Conservation (phyloP, 2,888 invertebrate genomes). For the Portevinia maculata region DNA sequence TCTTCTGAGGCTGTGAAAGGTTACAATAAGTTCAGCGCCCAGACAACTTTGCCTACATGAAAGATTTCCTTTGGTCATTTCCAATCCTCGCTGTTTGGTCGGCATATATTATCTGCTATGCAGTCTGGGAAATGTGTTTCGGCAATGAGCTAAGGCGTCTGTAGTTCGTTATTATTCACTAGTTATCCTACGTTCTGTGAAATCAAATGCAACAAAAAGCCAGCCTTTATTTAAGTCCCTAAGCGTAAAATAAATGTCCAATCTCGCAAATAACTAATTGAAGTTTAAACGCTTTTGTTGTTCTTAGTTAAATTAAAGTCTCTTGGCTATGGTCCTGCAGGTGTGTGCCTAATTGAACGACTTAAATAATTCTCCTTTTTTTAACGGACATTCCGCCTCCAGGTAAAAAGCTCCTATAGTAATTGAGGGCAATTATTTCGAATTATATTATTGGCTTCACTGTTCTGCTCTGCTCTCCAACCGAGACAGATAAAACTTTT, state of each 20-base stretch:
- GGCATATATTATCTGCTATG: too few species aligned
- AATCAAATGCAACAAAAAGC: too few species aligned
- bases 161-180: too few species aligned
- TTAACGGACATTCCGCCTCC: constrained; percentile 11
- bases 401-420: not conserved
- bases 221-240: not conserved
- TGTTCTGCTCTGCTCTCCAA: constrained; percentile 35
- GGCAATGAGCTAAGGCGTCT: too few species aligned
- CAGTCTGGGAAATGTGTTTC: too few species aligned
- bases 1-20: too few species aligned
- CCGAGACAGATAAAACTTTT: constrained; percentile 32
- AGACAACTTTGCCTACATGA: too few species aligned
- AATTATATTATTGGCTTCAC: constrained; percentile 47
- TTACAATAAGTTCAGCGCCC: too few species aligned
- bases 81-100: too few species aligned
- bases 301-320: constrained; percentile 36
- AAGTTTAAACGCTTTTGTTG: constrained; percentile 38
- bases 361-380: constrained; percentile 22
- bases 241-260: not conserved
- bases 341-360: constrained; percentile 43
- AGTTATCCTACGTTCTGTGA: too few species aligned
- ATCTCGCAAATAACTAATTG: constrained; percentile 10
- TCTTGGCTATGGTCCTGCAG: constrained; percentile 23
- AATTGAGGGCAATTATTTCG: constrained; percentile 61
- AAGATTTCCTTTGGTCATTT: too few species aligned